Evolutionary conservation across 1,140 invertebrate genomes (phyloP).

Genomic region (Hyposmocoma kahamanoa): DNA sequence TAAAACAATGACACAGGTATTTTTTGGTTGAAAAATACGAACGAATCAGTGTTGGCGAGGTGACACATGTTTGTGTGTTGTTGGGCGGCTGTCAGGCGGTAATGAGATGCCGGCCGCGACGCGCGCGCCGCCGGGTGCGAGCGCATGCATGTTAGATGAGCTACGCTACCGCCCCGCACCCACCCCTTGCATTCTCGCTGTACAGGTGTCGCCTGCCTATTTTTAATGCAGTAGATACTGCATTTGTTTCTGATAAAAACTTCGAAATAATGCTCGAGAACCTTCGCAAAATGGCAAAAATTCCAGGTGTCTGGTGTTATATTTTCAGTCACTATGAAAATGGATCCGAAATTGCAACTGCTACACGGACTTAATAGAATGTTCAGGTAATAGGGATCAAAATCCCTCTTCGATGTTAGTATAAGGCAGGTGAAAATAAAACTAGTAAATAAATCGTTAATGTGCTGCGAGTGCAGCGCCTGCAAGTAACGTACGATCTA

Average conservation of each 20-base stretch:
- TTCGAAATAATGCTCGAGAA: no score
- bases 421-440: no score
- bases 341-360: no score
- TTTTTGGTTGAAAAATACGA: no score
- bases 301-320: no score
- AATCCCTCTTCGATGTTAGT: no score
- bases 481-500: neutral
- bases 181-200: conserved; percentile 11
- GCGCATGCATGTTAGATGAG: conserved; percentile 48
- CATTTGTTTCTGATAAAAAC: no score
- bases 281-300: no score
- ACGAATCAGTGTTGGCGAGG: neutral
- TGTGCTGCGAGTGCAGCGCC: neutral
- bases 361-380: no score
- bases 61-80: conserved; percentile 16
- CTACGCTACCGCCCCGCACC: conserved; percentile 6
- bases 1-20: no score
- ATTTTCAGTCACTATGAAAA: no score
- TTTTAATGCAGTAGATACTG: conserved; percentile 51
- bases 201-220: conserved; percentile 45
- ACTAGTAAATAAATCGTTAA: neutral
- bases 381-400: no score
- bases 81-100: conserved; percentile 9
- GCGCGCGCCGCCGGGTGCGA: conserved; percentile 19
- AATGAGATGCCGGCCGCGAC: conserved; percentile 30